Conservation (phyloP, 2,888 invertebrate species). For the Himalopsyche anomala region DNA sequence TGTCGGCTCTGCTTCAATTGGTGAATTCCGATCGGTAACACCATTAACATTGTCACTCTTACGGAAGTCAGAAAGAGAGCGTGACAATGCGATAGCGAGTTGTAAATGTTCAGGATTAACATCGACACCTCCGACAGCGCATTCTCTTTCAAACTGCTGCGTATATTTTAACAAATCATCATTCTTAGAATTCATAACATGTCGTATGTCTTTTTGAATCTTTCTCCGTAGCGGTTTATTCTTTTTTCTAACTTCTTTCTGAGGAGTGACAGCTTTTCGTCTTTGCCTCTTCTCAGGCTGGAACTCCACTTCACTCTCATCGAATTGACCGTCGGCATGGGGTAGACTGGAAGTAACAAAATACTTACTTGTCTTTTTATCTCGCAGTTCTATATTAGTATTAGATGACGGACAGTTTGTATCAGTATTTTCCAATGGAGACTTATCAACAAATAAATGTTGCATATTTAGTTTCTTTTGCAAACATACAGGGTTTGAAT, state of each 20-base stretch:
- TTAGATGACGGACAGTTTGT: background rate
- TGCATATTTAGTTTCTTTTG: slow-evolving; percentile 59
- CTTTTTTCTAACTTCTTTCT: slow-evolving; percentile 68
- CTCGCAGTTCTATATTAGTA: background rate
- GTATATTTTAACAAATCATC: slow-evolving; percentile 72
- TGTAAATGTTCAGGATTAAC: slow-evolving; percentile 81
- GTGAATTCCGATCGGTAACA: slow-evolving; percentile 8
- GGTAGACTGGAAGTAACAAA: background rate
- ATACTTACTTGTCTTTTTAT: background rate
- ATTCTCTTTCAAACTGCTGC: slow-evolving; percentile 73
- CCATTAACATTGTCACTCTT: slow-evolving; percentile 52
- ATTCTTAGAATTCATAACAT: slow-evolving; percentile 70
- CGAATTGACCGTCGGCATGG: background rate
- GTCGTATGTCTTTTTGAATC: slow-evolving; percentile 73
- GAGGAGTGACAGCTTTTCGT: slow-evolving; percentile 66
- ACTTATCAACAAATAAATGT: slow-evolving; percentile 23
- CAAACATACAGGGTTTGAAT: background rate
- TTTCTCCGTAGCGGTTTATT: slow-evolving; percentile 65
- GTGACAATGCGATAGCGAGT: slow-evolving; percentile 82
- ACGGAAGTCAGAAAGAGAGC: slow-evolving; percentile 72
- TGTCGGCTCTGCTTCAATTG: slow-evolving; percentile 54
- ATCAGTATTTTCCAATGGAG: background rate
- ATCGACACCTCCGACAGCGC: slow-evolving; percentile 73
- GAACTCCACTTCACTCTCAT: slow-evolving; percentile 56
- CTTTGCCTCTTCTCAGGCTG: slow-evolving; percentile 64